Evolutionary conservation across 2,113 vertebrate genomes (phyloP).

Genomic region (Oplegnathus fasciatus): DNA sequence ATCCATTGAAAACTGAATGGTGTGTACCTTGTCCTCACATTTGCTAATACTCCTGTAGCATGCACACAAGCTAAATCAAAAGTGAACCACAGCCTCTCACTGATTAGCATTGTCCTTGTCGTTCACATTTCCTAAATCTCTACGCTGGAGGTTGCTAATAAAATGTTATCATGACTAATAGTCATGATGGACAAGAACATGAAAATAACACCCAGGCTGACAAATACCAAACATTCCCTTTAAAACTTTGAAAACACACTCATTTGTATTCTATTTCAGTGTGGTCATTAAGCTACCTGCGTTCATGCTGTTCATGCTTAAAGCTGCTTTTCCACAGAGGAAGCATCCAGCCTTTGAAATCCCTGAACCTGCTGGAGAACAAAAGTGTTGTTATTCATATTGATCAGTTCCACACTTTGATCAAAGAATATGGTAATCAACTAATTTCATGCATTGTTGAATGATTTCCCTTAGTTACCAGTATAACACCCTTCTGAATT

Average conservation of each 20-base stretch:
- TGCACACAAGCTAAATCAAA: neutral
- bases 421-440: conserved; percentile 59
- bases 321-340: conserved; percentile 27
- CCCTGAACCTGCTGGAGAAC: conserved; percentile 38
- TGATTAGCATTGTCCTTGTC: neutral
- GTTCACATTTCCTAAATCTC: neutral
- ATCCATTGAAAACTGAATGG: neutral
- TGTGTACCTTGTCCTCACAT: neutral
- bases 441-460: conserved; percentile 50
- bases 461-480: conserved; percentile 31
- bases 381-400: conserved; percentile 46
- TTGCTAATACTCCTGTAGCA: neutral
- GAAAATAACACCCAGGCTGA: neutral
- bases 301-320: conserved; percentile 24
- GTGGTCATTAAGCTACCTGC: conserved; percentile 32
- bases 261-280: conserved; percentile 26
- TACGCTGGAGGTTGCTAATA: neutral
- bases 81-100: neutral
- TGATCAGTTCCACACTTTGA: conserved; percentile 60
- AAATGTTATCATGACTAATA: neutral
- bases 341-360: conserved; percentile 38
- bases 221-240: neutral
- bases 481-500: neutral
- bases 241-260: neutral
- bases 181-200: neutral